Percentiles rank a stretch among this genome's conserved stretches.
These are phyloP conservation scores for Tretioscincus oriximinensis DNA, from an alignment of 2,113 vertebrate genomes.

Conservation along the genomic window DNA sequence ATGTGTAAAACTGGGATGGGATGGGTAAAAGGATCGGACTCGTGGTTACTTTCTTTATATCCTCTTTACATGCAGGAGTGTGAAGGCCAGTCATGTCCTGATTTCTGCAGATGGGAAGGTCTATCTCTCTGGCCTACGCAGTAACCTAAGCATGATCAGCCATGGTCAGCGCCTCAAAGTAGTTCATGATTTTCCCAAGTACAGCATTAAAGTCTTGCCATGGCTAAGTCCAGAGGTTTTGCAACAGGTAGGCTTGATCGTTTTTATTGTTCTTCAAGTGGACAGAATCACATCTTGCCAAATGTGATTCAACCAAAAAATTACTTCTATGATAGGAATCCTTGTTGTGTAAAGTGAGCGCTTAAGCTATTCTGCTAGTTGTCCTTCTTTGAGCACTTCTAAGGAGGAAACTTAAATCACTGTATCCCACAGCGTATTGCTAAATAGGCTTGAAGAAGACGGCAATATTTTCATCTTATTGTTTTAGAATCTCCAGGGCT, in stretches of 20 bases:
- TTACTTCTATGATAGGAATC: no score
- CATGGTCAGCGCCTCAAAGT: slow-evolving; percentile 90
- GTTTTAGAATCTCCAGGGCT: slow-evolving; percentile 91
- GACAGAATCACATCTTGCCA: background rate
- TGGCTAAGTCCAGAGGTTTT: slow-evolving; percentile 98
- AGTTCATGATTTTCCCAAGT: slow-evolving; percentile 95
- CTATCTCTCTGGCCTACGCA: slow-evolving; percentile 90
- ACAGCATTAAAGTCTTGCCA: slow-evolving; percentile 91
- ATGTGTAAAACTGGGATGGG: background rate
- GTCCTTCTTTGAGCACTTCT: background rate
- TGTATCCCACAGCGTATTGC: background rate
- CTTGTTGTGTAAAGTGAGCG: background rate
- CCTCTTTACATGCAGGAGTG: slow-evolving; percentile 77
- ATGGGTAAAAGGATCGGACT: background rate
- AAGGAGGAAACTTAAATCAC: background rate
- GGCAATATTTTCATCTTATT: slow-evolving; percentile 11
- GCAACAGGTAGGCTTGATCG: slow-evolving; percentile 83
- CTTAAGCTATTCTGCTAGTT: background rate
- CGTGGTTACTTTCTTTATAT: slow-evolving; percentile 11
- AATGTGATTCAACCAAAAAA: background rate
- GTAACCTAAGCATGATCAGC: slow-evolving; percentile 94
- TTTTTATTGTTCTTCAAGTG: background rate
- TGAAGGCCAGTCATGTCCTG: slow-evolving; percentile 95
- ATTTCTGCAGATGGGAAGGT: slow-evolving; percentile 93
- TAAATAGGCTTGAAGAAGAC: background rate